Conservation (phyloP, 2,113 vertebrate species). For the Oncorhynchus clarkii region DNA sequence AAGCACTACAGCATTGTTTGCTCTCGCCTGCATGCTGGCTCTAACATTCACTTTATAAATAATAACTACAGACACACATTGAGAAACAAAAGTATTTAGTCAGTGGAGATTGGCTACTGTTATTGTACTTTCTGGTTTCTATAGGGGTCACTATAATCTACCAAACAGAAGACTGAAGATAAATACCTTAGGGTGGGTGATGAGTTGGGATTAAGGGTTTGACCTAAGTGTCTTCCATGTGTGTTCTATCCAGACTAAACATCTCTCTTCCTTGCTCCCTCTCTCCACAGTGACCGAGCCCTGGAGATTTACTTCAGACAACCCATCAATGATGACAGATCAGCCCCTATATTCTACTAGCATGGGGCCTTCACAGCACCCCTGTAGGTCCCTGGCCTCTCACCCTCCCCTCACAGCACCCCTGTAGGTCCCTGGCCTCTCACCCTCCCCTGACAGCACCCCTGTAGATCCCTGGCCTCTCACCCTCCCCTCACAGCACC, state of each 20-base stretch:
- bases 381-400: too few species aligned
- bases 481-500: too few species aligned
- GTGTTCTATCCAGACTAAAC: constrained; percentile 50
- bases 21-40: constrained; percentile 58
- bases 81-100: constrained; percentile 7
- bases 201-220: background rate
- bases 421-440: too few species aligned
- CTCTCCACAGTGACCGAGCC: constrained; percentile 85
- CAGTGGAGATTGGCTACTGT: background rate
- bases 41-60: constrained; percentile 35
- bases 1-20: constrained; percentile 32
- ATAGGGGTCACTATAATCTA: background rate
- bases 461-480: too few species aligned
- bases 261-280: constrained; percentile 61
- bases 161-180: background rate
- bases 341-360: constrained; percentile 89
- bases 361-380: background rate
- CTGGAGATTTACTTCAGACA: constrained; percentile 89
- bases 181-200: background rate
- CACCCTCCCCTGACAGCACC: too few species aligned
- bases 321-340: constrained; percentile 85
- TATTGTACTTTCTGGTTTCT: background rate
- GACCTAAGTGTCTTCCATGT: background rate
- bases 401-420: too few species aligned
- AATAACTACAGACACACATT: constrained; percentile 13